Evolutionary conservation across 2,888 invertebrate genomes (phyloP).

Genomic region (Lucinisca nassula): DNA sequence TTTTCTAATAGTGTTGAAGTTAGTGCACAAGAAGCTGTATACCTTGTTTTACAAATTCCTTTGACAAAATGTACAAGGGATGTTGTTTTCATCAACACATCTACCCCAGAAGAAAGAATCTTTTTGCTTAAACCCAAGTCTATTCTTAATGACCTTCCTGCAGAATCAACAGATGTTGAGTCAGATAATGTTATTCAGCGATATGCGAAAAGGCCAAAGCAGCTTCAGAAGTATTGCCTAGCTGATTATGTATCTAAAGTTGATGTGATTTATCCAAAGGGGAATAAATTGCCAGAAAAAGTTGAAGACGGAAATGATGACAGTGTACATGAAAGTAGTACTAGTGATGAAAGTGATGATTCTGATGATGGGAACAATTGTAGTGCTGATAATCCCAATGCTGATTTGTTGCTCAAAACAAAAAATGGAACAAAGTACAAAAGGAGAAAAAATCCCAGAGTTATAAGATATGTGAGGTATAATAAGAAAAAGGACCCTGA

Average conservation of each 20-base stretch:
- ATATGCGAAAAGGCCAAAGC: slow-evolving; percentile 62
- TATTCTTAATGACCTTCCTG: slow-evolving; percentile 53
- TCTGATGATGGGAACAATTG: too few relatives aligned
- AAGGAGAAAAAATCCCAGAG: slow-evolving; percentile 19
- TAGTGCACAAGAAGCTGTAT: slow-evolving; percentile 73
- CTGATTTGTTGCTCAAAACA: too few relatives aligned
- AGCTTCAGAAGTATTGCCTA: slow-evolving; percentile 53
- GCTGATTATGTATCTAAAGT: slow-evolving; percentile 64
- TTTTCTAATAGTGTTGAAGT: slow-evolving; percentile 65
- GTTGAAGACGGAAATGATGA: too few relatives aligned
- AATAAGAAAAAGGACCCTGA: slow-evolving; percentile 66
- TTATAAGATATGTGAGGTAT: slow-evolving; percentile 67
- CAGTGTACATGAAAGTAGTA: too few relatives aligned
- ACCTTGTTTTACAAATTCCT: slow-evolving; percentile 64
- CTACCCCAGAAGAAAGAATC: slow-evolving; percentile 68
- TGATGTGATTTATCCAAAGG: slow-evolving; percentile 50
- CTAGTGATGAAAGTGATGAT: too few relatives aligned
- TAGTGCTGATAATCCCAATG: too few relatives aligned
- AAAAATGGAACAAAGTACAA: neutral
- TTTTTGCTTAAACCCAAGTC: slow-evolving; percentile 71
- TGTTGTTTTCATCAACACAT: slow-evolving; percentile 69
- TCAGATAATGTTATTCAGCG: slow-evolving; percentile 41
- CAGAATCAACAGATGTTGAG: slow-evolving; percentile 47
- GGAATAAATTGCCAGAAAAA: too few relatives aligned
- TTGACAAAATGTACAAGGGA: slow-evolving; percentile 48